Base-by-base conservation (phyloP, 1,140 invertebrate species). In the Matsumurasca onukii region DNA sequence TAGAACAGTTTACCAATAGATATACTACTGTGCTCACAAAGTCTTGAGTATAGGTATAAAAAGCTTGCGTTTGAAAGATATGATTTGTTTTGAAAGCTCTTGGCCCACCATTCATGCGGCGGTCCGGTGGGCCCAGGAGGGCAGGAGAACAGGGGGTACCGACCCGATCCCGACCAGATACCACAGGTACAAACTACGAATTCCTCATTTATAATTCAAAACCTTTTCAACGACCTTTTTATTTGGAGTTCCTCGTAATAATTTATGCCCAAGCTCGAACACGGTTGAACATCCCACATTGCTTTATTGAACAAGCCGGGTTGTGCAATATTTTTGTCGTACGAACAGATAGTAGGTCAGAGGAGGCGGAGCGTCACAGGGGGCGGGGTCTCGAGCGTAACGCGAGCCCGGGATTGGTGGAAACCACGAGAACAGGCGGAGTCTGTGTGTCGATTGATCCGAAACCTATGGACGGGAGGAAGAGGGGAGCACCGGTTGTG, bases 201-300 rank as follows among this genome's bases (percentile, higher is more conserved):
- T 12, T 59, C 30, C 30, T 27, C 30, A 59, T 59, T 59, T 59
- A 59, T 59, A 27, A 59, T 59, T 59, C 55, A 59, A 59, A 51
- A 59, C 55, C 55, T 65, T 45, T 48, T 65, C 62, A 65, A 65
- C 39, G 39, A 39, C 20, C 62, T 65, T 65, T 65, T 65, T 65
- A 45, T 45, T 65, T 20, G 22, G 31, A 65, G 48, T 1, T 45
- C 31, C 1, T 17, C 30, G 61, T n/a, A n/a, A 63, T 63, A 65
- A 65, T 65, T 65, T 65, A 65, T 65, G 29, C 62, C 27, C 24
- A 27, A 31, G 62, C 62, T 65, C 62, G 62, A 65, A 45, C 62
- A 66, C 45, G 64, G 17, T 31, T 30, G 64, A 66, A 66, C 64
- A 66, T 66, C 64, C 64, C 64, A 66, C 64, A 52, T 66, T n/a